Evolutionary conservation across 1,140 invertebrate species (phyloP).

Genomic region (Eumeta japonica): DNA sequence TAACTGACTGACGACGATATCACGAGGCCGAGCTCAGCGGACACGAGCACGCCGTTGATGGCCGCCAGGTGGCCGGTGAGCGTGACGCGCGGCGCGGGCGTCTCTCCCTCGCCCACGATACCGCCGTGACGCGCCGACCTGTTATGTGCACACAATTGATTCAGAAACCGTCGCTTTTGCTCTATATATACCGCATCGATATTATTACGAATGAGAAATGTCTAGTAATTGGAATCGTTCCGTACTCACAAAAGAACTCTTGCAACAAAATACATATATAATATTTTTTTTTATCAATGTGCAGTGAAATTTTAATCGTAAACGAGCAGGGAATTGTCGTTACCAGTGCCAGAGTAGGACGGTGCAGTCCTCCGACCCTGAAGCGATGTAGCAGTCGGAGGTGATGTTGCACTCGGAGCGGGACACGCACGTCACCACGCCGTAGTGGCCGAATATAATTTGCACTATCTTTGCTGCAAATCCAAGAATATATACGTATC

Average conservation of each 20-base stretch:
- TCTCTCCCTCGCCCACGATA: slow-evolving; percentile 93
- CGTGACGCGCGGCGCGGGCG: slow-evolving; percentile 92
- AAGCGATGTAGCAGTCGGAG: slow-evolving; percentile 97
- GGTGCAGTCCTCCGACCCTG: slow-evolving; percentile 96
- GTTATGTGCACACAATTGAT: not conserved
- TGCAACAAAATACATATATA: too few relatives aligned
- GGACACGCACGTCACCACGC: slow-evolving; percentile 94
- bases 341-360: slow-evolving; percentile 99
- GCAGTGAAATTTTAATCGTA: too few relatives aligned
- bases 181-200: not conserved
- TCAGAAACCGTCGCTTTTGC: not conserved
- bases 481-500: slow-evolving; percentile 14
- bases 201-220: too few relatives aligned
- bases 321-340: too few relatives aligned
- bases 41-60: slow-evolving; percentile 92
- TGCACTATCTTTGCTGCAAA: slow-evolving; percentile 92
- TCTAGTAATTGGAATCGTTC: too few relatives aligned
- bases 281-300: too few relatives aligned
- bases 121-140: slow-evolving; percentile 83
- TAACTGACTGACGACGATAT: slow-evolving; percentile 88
- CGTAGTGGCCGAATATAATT: slow-evolving; percentile 98
- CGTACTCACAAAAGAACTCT: too few relatives aligned
- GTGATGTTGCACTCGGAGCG: slow-evolving; percentile 97
- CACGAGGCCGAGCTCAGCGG: slow-evolving; percentile 96
- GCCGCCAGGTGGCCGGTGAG: slow-evolving; percentile 96